Base-by-base conservation (phyloP, 2,888 invertebrate species). In the Pharmacophagus antenor region DNA sequence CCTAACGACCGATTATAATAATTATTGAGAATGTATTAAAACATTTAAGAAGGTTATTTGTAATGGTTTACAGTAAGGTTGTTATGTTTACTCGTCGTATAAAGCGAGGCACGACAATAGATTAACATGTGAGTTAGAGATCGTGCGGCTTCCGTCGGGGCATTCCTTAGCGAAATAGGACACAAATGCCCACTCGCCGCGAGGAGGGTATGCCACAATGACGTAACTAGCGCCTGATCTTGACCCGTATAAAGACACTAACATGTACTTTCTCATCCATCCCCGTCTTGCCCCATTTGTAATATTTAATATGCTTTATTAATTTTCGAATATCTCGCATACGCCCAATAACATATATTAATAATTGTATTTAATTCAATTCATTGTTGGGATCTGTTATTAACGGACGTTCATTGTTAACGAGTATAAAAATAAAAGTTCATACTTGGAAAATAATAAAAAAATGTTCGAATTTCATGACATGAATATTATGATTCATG, bases 81-180 rank as follows among this genome's bases (percentile, higher is more conserved):
- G 15, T 37, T 37, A 18, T 18, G 49, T 22, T 27, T 27, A 10
- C 17, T 54, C 20, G 6, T 25, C 23, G 41, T 54, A n/a, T 22
- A 18, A n/a, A 48, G n/a, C 37, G 47, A 47, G 58, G 46, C 51
- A 31, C 12, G 17, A 59, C 53, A 41, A 49, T 49, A 41, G 48
- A 49, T 59, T 42, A 47, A 49, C 25, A 21, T 48, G 27, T 48
- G 42, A 6, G 49, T 15, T 22, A 27, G 48, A 44, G 15, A 46
- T 22, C 47, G 37, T 56, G 27, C 44, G 42, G 54, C 59, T 54
- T 59, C 59, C 59, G 59, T 44, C 42, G 59, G 20, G n/a, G 54
- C 54, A 59, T 59, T 55, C 59, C 53, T 50, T 21, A 50, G 44
- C n/a, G 15, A 59, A 55, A n/a, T 59, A 44, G 59, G 48, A 31